phyloP scores from a whole-genome alignment of 2,888 invertebrate species.

The Polydrusus pterygomalis region DNA sequence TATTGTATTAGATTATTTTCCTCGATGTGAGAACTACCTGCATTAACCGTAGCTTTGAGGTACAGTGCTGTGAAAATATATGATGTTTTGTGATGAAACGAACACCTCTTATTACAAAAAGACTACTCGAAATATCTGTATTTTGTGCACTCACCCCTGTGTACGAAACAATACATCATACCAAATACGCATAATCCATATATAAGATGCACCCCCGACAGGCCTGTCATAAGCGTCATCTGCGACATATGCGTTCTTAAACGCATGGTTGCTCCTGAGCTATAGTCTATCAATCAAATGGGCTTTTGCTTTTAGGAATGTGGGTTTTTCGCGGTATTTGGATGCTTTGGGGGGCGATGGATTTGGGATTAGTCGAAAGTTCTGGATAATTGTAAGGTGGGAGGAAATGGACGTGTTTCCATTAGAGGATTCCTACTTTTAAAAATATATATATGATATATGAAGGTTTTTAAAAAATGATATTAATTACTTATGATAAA shows the following conservation, averaged over 20 bases:
- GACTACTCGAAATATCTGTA: background rate
- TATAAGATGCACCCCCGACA: conserved; percentile 33
- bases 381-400: background rate
- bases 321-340: background rate
- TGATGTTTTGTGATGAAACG: too few relatives aligned
- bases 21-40: too few relatives aligned
- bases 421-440: too few relatives aligned
- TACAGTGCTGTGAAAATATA: too few relatives aligned
- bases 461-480: too few relatives aligned
- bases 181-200: conserved; percentile 32
- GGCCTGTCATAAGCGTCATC: conserved; percentile 31
- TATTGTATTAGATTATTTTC: too few relatives aligned
- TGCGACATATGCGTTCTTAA: conserved; percentile 36
- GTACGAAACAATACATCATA: conserved; percentile 13
- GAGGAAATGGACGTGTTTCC: too few relatives aligned
- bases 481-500: too few relatives aligned
- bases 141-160: background rate
- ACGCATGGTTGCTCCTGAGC: conserved; percentile 27
- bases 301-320: conserved; percentile 11
- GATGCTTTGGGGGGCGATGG: conserved; percentile 3
- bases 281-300: conserved; percentile 41
- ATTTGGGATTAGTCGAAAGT: background rate
- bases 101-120: too few relatives aligned
- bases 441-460: too few relatives aligned
- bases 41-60: too few relatives aligned